These are phyloP conservation scores for Trachelus troglodyta DNA, from an alignment of 2,888 invertebrate species.

Conservation along the genomic window DNA sequence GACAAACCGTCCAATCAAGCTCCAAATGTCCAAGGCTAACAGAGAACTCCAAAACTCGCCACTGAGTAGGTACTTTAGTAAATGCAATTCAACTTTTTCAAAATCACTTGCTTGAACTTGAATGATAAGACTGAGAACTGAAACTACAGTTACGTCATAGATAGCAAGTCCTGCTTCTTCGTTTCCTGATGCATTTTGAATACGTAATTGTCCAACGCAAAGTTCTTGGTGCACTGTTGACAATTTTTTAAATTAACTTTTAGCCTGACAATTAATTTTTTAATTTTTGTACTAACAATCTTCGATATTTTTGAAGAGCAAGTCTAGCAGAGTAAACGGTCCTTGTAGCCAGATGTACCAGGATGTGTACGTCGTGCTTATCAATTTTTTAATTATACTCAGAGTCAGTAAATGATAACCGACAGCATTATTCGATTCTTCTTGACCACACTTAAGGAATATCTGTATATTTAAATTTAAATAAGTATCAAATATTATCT, in stretches of 20 bases:
- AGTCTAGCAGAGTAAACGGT: slow-evolving; percentile 42
- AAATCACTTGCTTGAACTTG: slow-evolving; percentile 44
- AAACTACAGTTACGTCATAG: slow-evolving; percentile 52
- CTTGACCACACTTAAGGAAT: slow-evolving; percentile 43
- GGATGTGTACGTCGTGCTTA: background rate
- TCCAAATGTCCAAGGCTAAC: slow-evolving; percentile 54
- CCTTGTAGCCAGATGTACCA: slow-evolving; percentile 18
- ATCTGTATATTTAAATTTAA: slow-evolving; percentile 30
- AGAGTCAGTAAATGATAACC: slow-evolving; percentile 51
- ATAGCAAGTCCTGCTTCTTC: slow-evolving; percentile 32
- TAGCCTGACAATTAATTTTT: background rate
- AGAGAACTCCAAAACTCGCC: slow-evolving; percentile 52
- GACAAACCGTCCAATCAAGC: slow-evolving; percentile 50
- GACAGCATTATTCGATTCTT: slow-evolving; percentile 30
- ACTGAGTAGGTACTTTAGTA: slow-evolving; percentile 54
- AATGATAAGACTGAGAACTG: slow-evolving; percentile 43
- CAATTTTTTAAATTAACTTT: background rate
- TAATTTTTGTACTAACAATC: slow-evolving; percentile 6
- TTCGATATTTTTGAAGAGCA: slow-evolving; percentile 38
- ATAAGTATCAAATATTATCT: background rate
- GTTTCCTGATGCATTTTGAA: slow-evolving; percentile 29
- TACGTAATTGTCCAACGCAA: slow-evolving; percentile 35
- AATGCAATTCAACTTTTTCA: slow-evolving; percentile 36
- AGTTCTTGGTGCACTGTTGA: slow-evolving; percentile 47
- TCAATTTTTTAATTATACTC: slow-evolving; percentile 46